Base-by-base conservation (phyloP, 92 coral and sea anemone genomes). In the Plumapathes pennacea region DNA sequence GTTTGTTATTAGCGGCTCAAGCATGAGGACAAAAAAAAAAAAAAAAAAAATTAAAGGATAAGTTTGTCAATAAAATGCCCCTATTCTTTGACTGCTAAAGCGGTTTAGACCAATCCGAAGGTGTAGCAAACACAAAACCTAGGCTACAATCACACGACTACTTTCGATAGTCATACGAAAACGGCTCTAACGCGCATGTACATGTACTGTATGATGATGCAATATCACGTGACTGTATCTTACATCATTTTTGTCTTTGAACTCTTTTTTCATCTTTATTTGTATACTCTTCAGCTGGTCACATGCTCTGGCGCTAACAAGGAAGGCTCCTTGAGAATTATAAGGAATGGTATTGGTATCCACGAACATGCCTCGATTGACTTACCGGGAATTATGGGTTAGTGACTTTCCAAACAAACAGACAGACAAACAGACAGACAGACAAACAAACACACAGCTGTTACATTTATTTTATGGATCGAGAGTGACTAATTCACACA, bases 291-390 rank as follows among this genome's bases (percentile, higher is more conserved):
- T 50, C 78, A 89, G 97, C 71, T 89, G 34, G 97, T 89, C 19
- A 92, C 98, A 4, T 92, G 98, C 57, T 92, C 98, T 32, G 98
- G 98, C 25, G 94, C 94, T 0, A 86, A 77, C 53, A 92, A 92
- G 42, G 98, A 92, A 84, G 98, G 98, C 10, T 92, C 98, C 0
- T 75, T 92, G 25, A 63, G 86, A 41, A 89, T 92, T 46, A 92
- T 92, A 51, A 76, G 98, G 36, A 92, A 92, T 62, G 98, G 98
- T 10, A 92, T 92, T 46, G 98, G 98, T 37, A 92, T 92, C 38
- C 98, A 92, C 54, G 98, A 92, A 33, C 96, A 88, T 60, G 98
- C 98, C 0, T 88, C 98, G 10, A 74, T 92, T 38, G 98, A 92
- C 61, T 82, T 92, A 24, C 82, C 95, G 31, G 96, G 98, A 45